phyloP scores from a whole-genome alignment of 2,797 vertebrate genomes.

The Scomberomorus guttatus region DNA sequence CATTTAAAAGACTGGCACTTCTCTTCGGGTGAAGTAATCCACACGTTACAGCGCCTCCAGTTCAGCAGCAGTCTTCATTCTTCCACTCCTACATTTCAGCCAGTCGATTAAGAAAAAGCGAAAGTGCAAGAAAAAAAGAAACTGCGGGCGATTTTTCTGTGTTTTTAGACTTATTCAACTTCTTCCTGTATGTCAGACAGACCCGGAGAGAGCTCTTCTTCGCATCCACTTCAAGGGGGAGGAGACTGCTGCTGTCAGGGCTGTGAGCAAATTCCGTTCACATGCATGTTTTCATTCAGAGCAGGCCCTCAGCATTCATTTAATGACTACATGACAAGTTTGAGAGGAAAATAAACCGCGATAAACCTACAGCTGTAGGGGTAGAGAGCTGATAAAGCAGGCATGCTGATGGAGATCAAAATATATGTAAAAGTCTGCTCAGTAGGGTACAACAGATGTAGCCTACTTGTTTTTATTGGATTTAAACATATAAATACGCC shows the following conservation, averaged over 20 bases:
- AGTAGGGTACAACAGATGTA: background rate
- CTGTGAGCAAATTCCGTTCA: conserved; percentile 59
- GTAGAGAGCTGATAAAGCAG: too few relatives aligned
- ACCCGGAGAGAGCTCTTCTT: conserved; percentile 64
- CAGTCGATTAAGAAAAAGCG: background rate
- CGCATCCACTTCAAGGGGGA: conserved; percentile 78
- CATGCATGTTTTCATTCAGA: conserved; percentile 44
- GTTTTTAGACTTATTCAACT: conserved; percentile 76
- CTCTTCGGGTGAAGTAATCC: conserved; percentile 55
- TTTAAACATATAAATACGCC: too few relatives aligned
- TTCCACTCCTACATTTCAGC: conserved; percentile 7
- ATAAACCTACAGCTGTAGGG: background rate
- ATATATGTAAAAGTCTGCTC: background rate
- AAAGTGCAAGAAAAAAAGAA: conserved; percentile 6
- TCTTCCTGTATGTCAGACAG: conserved; percentile 86
- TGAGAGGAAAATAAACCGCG: too few relatives aligned
- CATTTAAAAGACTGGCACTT: conserved; percentile 47
- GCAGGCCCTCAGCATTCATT: background rate
- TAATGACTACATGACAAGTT: background rate
- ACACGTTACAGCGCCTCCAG: conserved; percentile 61
- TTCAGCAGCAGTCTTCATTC: conserved; percentile 46
- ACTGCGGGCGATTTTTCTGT: conserved; percentile 10
- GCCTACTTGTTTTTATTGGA: background rate
- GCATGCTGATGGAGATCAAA: background rate
- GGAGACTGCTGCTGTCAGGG: conserved; percentile 82